phyloP scores from a whole-genome alignment of 2,797 vertebrate genomes.

The Labeo calbasu region DNA sequence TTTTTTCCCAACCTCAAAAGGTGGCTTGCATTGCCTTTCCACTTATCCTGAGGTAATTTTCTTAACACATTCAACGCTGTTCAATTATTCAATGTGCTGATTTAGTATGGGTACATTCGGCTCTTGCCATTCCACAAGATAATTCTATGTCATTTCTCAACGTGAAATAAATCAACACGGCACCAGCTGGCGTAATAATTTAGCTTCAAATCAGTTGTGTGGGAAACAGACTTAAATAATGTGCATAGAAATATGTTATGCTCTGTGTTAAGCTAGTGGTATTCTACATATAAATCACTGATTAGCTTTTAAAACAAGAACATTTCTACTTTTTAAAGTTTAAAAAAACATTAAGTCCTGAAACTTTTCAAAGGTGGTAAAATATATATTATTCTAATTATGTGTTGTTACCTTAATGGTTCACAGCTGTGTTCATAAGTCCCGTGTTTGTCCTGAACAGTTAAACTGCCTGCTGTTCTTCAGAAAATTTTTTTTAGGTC shows the following conservation, averaged over 20 bases:
- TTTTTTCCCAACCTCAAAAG: constrained; percentile 9
- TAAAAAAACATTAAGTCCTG: not conserved
- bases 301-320: not conserved
- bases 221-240: constrained; percentile 28
- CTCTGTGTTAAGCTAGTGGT: constrained; percentile 6
- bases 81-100: constrained; percentile 60
- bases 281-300: not conserved
- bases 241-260: constrained; percentile 4
- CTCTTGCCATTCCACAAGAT: constrained; percentile 43
- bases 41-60: constrained; percentile 57
- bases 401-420: no score
- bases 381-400: no score
- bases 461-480: no score
- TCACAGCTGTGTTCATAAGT: no score
- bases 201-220: constrained; percentile 31
- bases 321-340: not conserved
- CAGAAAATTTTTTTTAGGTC: no score
- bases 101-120: constrained; percentile 50
- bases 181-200: constrained; percentile 32
- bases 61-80: constrained; percentile 57
- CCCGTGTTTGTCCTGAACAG: no score
- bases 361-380: not conserved
- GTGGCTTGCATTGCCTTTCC: constrained; percentile 31
- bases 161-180: constrained; percentile 49
- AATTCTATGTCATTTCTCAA: constrained; percentile 43